Evolutionary conservation across 2,797 vertebrate genomes (phyloP).

Genomic region (Mus spretus): DNA sequence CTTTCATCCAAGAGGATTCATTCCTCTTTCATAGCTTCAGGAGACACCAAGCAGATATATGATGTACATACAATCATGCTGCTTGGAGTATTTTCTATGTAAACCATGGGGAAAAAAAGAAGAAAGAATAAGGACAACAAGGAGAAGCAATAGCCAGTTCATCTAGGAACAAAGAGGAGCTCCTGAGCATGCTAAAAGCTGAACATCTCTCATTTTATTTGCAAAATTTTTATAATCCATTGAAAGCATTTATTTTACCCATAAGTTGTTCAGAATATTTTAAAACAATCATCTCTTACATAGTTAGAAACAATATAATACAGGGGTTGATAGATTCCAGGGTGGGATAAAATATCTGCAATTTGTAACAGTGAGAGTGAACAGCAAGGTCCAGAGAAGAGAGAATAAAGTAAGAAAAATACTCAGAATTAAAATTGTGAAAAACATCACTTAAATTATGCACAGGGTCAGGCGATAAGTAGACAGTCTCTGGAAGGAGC

Average conservation of each 20-base stretch:
- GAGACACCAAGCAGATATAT: too few relatives aligned
- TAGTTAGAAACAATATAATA: neutral
- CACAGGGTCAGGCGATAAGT: neutral
- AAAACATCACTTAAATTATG: neutral
- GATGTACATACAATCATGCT: neutral
- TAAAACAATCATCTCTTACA: neutral
- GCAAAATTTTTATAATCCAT: neutral
- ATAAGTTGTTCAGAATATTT: neutral
- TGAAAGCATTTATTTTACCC: neutral
- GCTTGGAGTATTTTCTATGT: conserved; percentile 1
- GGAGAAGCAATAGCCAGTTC: neutral
- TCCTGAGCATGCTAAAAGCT: neutral
- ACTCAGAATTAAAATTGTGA: conserved; percentile 8
- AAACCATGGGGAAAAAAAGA: neutral
- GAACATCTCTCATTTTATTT: neutral
- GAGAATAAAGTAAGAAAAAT: neutral
- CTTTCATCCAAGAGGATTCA: neutral
- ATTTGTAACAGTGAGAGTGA: neutral
- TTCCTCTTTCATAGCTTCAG: neutral
- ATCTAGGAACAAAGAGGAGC: neutral
- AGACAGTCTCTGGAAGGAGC: neutral
- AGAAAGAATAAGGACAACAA: neutral
- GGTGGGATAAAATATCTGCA: neutral
- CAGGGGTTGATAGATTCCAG: neutral
- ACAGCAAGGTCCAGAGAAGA: neutral